A percentile compares a stretch with the other conserved stretches of the same genome.
Conservation (phyloP, 1,140 invertebrate species). For the Monomorium pharaonis region DNA sequence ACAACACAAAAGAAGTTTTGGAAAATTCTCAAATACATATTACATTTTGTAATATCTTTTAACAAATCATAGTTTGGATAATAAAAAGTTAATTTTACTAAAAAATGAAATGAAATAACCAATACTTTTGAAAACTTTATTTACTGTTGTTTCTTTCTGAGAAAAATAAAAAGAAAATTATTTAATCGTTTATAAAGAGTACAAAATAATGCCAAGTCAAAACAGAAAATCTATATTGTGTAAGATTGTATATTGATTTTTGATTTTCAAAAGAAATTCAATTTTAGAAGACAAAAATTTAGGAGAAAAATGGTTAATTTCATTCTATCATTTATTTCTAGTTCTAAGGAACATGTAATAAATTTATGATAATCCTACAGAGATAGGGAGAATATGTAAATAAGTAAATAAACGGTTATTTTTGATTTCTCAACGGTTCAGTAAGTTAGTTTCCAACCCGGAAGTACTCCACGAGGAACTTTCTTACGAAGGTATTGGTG, state of each 20-base stretch:
- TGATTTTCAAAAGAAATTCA: not conserved
- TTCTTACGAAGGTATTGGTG: constrained; percentile 55
- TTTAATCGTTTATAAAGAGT: not conserved
- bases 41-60: not conserved
- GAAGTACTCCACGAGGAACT: constrained; percentile 71
- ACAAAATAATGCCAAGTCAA: not conserved
- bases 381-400: constrained; percentile 9
- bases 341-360: not conserved
- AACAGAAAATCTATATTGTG: too few relatives aligned
- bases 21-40: too few relatives aligned
- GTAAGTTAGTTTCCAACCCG: constrained; percentile 74
- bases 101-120: not conserved
- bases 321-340: not conserved
- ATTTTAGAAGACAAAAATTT: too few relatives aligned
- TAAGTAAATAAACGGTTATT: constrained; percentile 46
- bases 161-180: not conserved
- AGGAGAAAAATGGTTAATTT: too few relatives aligned
- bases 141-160: not conserved
- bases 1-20: too few relatives aligned
- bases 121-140: not conserved
- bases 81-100: not conserved
- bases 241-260: not conserved
- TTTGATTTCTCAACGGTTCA: constrained; percentile 65
- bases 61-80: not conserved
- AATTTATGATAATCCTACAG: not conserved